Evolutionary conservation across 1,140 invertebrate species (phyloP), one percentile per base, ranked within the genome.

Genomic region (Eurosta solidaginis): DNA sequence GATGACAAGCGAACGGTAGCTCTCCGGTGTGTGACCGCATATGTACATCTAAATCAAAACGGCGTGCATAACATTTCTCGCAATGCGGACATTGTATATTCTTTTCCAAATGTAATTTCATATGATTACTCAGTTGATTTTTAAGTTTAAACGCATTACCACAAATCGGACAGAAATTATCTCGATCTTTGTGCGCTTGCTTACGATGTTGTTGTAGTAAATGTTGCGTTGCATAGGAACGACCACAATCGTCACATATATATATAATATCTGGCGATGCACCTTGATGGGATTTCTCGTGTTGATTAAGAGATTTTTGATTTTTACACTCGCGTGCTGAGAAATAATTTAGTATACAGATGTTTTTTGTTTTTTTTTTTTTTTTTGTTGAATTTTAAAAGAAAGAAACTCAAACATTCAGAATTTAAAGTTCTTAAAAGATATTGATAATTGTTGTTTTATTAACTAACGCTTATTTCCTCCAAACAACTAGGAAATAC

Each of bases 31-130:
- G 79, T 1, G 74, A 68, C 22, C 79, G 73, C 14, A 80, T 47
- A 9, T 80, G 79, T 2, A 80, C 77, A 44, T 78, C 78, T 14
- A 80, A 33, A 76, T 80, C 77, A 33, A 76, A 78, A 27, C 50
- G 73, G 20, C 74, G 50, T 4, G 77, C 76, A 76, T 78, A 80
- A 42, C 78, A 78, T 52, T 80, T 80, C 29, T 80, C 79, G 54
- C 79, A 80, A 73, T 80, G 77, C 9, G 79, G 79, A 73, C 79
- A 80, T 22, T 27, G 40, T 7, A 80, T 80, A 76, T 80, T 80
- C 52, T 78, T 80, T 54, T 80, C 79, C 52, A 76, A 74, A 78
- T 80, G 79, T 17, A 78, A 20, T 76, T 78, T 80, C 76, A 78
- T 76, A 54, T 80, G 79, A 54, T 80, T 78, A 0, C 76, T 36